Evolutionary conservation across 2,888 invertebrate species (phyloP), one percentile per base, ranked within the genome.

Genomic region (Trichogramma evanescens): DNA sequence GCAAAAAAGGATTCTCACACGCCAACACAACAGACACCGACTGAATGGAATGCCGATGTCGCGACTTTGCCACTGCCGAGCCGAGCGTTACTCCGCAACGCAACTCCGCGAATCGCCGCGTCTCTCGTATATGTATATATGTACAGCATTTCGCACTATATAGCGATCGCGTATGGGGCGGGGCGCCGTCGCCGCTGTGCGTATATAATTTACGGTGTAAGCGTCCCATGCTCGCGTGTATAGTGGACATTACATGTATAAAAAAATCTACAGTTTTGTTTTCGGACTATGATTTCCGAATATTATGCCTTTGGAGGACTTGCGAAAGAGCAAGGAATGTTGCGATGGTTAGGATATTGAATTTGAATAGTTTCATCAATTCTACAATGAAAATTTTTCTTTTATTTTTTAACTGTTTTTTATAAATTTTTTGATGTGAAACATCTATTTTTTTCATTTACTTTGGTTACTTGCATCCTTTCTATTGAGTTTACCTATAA

Each of bases 401-500:
- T 10, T 44, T 53, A 42, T 43, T 53, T 40, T 51, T 2, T 38
- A 26, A 26, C 40, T 26, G 26, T 26, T 26, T 49, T 53, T 54
- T n/a, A n/a, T n/a, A n/a, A n/a, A n/a, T n/a, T n/a, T n/a, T n/a
- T n/a, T n/a, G n/a, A n/a, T n/a, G n/a, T n/a, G n/a, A n/a, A n/a
- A n/a, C n/a, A 54, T 62, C 54, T 39, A 59, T 49, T 45, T 55
- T 48, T 52, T 42, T 44, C 8, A 39, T 10, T 58, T 48, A 58
- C 41, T 13, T 48, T 48, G 48, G 10, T 48, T 2, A 48, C 48
- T 48, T 48, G 10, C 26, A 13, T 9, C 10, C 7, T 48, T 26
- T 38, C 10, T 58, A 13, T 13, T 46, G 52, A 53, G 58, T n/a
- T 67, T 73, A 13, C 87, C 91, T 43, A 92, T 76, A 56, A 93